Conservation (phyloP, 2,797 vertebrate species). For the Sardinella longiceps region DNA sequence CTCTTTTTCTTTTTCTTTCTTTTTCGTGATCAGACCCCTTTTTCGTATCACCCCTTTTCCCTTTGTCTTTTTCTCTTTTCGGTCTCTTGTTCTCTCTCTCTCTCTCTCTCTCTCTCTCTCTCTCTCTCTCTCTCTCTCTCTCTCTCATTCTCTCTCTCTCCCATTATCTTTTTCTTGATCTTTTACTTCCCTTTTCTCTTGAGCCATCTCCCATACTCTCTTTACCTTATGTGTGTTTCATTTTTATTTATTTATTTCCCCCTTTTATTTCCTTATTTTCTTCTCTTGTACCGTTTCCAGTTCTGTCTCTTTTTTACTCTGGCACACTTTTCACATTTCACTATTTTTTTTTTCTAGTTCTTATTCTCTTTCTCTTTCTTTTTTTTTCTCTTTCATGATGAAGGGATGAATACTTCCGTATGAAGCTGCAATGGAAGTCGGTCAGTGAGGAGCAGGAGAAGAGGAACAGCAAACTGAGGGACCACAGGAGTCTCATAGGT, state of each 20-base stretch:
- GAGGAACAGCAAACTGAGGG: conserved; percentile 80
- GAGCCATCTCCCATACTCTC: too few species aligned
- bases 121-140: not conserved
- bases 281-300: not conserved
- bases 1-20: too few species aligned
- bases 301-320: too few species aligned
- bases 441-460: conserved; percentile 84
- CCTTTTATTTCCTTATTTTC: not conserved
- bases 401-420: conserved; percentile 84
- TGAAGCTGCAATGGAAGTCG: conserved; percentile 88
- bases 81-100: not conserved
- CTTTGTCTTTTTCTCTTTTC: too few species aligned
- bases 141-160: not conserved
- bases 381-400: conserved; percentile 19
- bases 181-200: too few species aligned
- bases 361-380: not conserved
- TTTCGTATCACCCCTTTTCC: too few species aligned
- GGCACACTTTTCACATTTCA: too few species aligned
- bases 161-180: too few species aligned
- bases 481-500: conserved; percentile 84
- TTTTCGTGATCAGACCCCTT: too few species aligned
- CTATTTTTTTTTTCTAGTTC: not conserved
- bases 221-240: too few species aligned
- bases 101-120: not conserved
- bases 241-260: too few species aligned